These are phyloP conservation scores for Crocallis elinguaria DNA, from an alignment of 2,888 invertebrate species.

Conservation along the genomic window DNA sequence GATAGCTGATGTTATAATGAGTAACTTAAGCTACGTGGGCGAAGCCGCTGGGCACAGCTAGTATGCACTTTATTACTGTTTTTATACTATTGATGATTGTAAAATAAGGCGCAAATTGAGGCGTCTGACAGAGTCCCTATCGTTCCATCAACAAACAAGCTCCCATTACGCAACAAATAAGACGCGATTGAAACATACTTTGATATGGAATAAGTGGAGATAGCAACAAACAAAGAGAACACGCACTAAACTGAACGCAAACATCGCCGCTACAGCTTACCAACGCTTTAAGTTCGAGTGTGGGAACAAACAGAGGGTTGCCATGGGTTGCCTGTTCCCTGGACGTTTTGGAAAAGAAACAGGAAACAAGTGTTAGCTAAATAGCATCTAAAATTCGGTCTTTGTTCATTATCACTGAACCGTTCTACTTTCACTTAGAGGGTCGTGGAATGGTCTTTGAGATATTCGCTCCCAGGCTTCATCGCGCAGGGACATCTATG, in stretches of 20 bases:
- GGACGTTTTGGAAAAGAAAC: not conserved
- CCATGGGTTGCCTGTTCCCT: not conserved
- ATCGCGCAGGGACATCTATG: no score
- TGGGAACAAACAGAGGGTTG: slow-evolving; percentile 35
- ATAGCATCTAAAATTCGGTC: no score
- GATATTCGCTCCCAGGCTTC: no score
- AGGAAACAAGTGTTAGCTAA: no score
- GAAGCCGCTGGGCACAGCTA: no score
- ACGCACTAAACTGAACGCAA: slow-evolving; percentile 39
- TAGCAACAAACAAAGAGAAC: slow-evolving; percentile 36
- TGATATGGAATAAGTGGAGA: slow-evolving; percentile 38
- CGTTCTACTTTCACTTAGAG: no score
- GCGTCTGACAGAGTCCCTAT: slow-evolving; percentile 21
- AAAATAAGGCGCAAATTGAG: slow-evolving; percentile 26
- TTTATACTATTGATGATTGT: no score
- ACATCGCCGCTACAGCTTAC: slow-evolving; percentile 38
- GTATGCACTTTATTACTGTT: no score
- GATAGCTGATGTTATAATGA: no score
- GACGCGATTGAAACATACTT: slow-evolving; percentile 38
- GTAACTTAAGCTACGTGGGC: no score
- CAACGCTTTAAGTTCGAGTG: slow-evolving; percentile 39
- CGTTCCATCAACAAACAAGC: slow-evolving; percentile 30
- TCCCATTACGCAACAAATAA: slow-evolving; percentile 37
- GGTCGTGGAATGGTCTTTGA: no score
- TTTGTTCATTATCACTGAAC: not conserved